Evolutionary conservation across 2,797 vertebrate genomes (phyloP), one percentile per base, ranked within the genome.

Genomic region (Chromis chromis): DNA sequence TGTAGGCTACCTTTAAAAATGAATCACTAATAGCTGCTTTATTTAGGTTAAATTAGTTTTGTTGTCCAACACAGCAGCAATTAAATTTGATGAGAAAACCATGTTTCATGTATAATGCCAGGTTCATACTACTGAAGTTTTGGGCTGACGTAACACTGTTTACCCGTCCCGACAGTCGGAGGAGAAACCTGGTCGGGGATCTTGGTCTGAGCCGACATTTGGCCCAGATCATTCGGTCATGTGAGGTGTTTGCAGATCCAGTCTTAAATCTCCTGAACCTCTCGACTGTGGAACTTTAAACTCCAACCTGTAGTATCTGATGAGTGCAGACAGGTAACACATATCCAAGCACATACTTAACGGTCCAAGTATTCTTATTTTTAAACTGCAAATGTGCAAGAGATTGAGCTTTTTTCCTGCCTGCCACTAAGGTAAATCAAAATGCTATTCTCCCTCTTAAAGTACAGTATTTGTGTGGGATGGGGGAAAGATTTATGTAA

Each of bases 401-500:
- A 49, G 9, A 21, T 8, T 9, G 19, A 12, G 22, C 5, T 62
- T 19, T 31, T 42, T 28, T 52, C 5, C 48, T 48, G 2, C 44
- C 10, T 22, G 39, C 17, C 22, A 46, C 21, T 44, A 13, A 27
- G 8, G 13, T 24, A 27, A 27, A 11, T 56, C 44, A 60, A 71
- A 61, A 39, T 14, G 16, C 3, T 10, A 10, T 25, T 60, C 60
- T 60, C 16, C 64, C 11, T 52, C 33, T 36, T 36, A 36, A 36
- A 11, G 21, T 13, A 21, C 21, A 11, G 24, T 42, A 61, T 40
- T 75, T 63, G 36, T 39, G 72, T 57, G 63, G 14, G 48, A 28
- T 70, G 31, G 6, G 17, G 40, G 27, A 55, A 8, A 56, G 40
- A 46, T 74, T 83, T 76, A 75, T 27, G 60, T 66, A 80, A 79